A percentile compares a stretch with the other conserved stretches of the same genome.
phyloP scores from a whole-genome alignment of 2,797 vertebrate species.

The Kryptolebias ocellatus region DNA sequence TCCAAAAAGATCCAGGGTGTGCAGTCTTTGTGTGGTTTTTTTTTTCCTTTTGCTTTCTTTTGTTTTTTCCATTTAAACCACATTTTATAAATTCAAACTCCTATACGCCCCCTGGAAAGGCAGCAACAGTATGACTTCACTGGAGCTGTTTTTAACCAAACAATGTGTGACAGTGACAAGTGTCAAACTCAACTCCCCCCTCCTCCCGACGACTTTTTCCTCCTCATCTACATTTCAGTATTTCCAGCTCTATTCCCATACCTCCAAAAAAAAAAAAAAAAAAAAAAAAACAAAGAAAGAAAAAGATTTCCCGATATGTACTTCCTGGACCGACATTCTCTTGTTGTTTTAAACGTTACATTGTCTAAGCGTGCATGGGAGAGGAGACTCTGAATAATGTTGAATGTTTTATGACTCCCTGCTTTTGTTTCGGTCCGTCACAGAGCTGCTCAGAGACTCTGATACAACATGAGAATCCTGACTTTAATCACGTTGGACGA shows the following conservation, averaged over 20 bases:
- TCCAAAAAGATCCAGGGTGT: constrained; percentile 13
- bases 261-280: constrained; percentile 28
- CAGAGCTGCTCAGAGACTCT: constrained; percentile 44
- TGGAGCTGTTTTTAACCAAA: constrained; percentile 26
- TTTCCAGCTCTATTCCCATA: constrained; percentile 8
- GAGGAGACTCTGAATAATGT: constrained; percentile 77
- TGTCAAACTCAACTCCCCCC: constrained; percentile 40
- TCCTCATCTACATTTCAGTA: constrained; percentile 36
- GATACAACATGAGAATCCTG: constrained; percentile 32
- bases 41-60: not conserved
- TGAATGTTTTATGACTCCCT: constrained; percentile 85
- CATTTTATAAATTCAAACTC: constrained; percentile 25
- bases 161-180: constrained; percentile 57
- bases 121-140: constrained; percentile 26
- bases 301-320: constrained; percentile 69
- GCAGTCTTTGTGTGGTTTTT: not conserved
- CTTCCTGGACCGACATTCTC: constrained; percentile 71
- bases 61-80: constrained; percentile 4
- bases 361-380: constrained; percentile 73
- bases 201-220: constrained; percentile 3
- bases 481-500: constrained; percentile 41
- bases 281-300: not conserved
- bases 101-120: constrained; percentile 12
- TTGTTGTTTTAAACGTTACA: constrained; percentile 79
- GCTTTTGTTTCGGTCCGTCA: constrained; percentile 71